These are phyloP conservation scores for Fragum whitleyi DNA, from an alignment of 2,888 invertebrate genomes.

Conservation along the genomic window DNA sequence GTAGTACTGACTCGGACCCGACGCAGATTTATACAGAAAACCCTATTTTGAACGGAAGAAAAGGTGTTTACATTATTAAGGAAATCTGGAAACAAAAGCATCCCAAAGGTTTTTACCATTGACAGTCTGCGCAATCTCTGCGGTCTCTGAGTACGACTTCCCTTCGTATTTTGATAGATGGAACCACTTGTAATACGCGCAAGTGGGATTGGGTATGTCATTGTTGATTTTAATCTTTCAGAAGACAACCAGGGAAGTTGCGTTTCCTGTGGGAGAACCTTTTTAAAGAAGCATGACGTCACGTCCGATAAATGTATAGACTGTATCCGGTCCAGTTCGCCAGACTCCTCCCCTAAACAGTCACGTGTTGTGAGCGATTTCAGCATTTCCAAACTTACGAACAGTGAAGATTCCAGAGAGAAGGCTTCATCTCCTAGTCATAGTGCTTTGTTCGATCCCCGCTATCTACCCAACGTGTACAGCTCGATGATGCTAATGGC, in stretches of 20 bases:
- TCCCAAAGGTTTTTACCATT: too few species aligned
- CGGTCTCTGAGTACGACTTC: too few species aligned
- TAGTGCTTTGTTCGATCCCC: constrained; percentile 45
- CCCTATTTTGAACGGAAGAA: too few species aligned
- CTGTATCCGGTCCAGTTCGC: constrained; percentile 57
- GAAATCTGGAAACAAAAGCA: too few species aligned
- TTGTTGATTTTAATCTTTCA: too few species aligned
- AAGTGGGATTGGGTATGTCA: too few species aligned
- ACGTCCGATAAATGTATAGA: constrained; percentile 58
- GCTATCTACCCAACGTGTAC: constrained; percentile 42
- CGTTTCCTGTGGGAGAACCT: constrained; percentile 66
- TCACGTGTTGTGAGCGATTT: constrained; percentile 68
- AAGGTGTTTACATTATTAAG: too few species aligned
- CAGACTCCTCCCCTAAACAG: constrained; percentile 30
- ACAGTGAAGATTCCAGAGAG: constrained; percentile 45
- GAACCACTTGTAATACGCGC: too few species aligned
- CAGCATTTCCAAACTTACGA: constrained; percentile 76
- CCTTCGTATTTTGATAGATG: too few species aligned
- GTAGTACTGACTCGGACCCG: too few species aligned
- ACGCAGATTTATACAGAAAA: too few species aligned
- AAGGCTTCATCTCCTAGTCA: constrained; percentile 26
- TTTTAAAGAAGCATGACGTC: constrained; percentile 53
- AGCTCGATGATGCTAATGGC: constrained; percentile 52
- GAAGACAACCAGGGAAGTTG: constrained; percentile 68
- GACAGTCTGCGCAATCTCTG: too few species aligned